These are phyloP conservation scores for Bos javanicus DNA, from an alignment of 2,113 vertebrate species.

Conservation along the genomic window DNA sequence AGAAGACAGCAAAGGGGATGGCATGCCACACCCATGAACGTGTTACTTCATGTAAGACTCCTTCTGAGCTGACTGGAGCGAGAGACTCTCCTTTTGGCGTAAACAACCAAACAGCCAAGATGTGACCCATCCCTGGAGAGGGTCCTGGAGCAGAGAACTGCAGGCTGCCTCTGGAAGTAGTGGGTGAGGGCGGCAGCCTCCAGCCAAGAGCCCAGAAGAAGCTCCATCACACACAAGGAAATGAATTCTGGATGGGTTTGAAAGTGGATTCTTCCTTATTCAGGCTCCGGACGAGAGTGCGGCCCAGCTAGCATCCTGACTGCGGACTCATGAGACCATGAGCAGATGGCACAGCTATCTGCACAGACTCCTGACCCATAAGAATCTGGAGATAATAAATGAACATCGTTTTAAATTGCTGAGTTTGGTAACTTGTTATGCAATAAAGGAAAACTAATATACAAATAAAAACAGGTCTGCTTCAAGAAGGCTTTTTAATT, in stretches of 20 bases:
- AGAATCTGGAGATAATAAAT: neutral
- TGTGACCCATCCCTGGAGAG: neutral
- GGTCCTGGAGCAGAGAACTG: rapidly evolving
- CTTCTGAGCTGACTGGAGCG: neutral
- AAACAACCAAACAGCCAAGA: neutral
- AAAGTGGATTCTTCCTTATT: neutral
- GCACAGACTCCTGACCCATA: neutral
- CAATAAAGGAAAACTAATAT: neutral
- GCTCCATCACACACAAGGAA: neutral
- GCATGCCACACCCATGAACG: rapidly evolving
- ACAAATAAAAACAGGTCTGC: neutral
- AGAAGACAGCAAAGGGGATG: neutral
- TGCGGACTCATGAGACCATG: neutral
- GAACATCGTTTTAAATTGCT: neutral
- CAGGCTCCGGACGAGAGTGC: neutral
- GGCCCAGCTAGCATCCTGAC: no score
- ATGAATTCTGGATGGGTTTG: neutral
- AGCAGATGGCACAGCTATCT: neutral
- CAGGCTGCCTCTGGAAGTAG: rapidly evolving
- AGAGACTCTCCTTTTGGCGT: neutral
- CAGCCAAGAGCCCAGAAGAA: neutral
- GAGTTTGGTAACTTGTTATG: no score
- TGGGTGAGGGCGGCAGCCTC: neutral
- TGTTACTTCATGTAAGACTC: neutral
- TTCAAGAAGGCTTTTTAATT: neutral